Percentiles rank a stretch among this genome's conserved stretches.
These are phyloP conservation scores for Plumapathes pennacea DNA, from an alignment of 92 coral and sea anemone species.

Conservation along the genomic window DNA sequence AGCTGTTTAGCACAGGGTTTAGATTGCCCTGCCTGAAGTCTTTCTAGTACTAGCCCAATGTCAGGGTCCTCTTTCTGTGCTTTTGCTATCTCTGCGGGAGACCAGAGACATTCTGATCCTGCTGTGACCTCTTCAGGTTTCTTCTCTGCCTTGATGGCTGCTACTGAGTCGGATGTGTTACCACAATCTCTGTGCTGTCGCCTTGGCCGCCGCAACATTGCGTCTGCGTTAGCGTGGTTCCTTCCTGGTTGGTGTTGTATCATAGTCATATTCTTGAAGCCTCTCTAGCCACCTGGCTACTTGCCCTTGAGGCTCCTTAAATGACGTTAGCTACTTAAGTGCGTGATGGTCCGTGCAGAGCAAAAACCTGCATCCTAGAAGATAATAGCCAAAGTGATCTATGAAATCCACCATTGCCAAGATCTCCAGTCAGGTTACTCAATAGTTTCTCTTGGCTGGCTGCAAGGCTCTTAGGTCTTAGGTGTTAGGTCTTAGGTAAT, in stretches of 20 bases:
- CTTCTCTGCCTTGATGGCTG: not conserved
- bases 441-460: no score
- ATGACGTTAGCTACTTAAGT: slow-evolving; percentile 24
- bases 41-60: slow-evolving; percentile 9
- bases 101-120: slow-evolving; percentile 1
- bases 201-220: slow-evolving; percentile 41
- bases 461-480: no score
- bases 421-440: no score
- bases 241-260: slow-evolving; percentile 36
- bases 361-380: slow-evolving; percentile 19
- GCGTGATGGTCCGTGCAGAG: slow-evolving; percentile 33
- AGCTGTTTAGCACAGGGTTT: slow-evolving; percentile 11
- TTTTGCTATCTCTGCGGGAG: slow-evolving; percentile 16
- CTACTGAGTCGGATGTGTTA: slow-evolving; percentile 4
- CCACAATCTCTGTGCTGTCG: slow-evolving; percentile 47
- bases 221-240: slow-evolving; percentile 52
- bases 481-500: no score
- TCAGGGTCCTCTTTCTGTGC: slow-evolving; percentile 56
- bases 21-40: not conserved
- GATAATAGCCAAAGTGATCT: slow-evolving; percentile 13
- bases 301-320: slow-evolving; percentile 30
- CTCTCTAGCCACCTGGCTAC: slow-evolving; percentile 39
- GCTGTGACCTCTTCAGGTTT: not conserved
- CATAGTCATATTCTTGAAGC: slow-evolving; percentile 39
- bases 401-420: slow-evolving; percentile 25